phyloP scores from a whole-genome alignment of 2,888 invertebrate genomes.

The Tachina fera region DNA sequence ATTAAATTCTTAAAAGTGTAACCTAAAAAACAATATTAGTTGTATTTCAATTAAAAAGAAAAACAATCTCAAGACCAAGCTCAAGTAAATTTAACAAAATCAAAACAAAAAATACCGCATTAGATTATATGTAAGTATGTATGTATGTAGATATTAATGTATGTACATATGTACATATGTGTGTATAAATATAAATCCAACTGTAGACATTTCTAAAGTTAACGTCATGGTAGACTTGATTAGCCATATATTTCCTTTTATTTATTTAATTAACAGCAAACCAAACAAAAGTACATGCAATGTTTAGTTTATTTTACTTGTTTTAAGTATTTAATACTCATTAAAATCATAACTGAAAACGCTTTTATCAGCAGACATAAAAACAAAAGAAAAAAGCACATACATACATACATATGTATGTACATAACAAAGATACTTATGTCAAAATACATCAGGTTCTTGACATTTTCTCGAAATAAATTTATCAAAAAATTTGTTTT shows the following conservation, averaged over 20 bases:
- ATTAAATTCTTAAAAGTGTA: neutral
- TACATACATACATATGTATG: too few species aligned
- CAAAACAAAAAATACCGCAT: neutral
- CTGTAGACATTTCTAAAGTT: slow-evolving; percentile 54
- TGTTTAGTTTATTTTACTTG: slow-evolving; percentile 44
- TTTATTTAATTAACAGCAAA: slow-evolving; percentile 40
- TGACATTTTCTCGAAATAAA: slow-evolving; percentile 53
- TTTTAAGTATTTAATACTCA: slow-evolving; percentile 40
- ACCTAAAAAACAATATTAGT: neutral
- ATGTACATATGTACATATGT: too few species aligned
- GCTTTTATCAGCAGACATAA: slow-evolving; percentile 39
- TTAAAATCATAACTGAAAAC: slow-evolving; percentile 30
- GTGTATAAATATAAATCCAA: neutral
- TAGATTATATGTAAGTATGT: too few species aligned
- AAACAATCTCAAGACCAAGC: slow-evolving; percentile 47
- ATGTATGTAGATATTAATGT: too few species aligned
- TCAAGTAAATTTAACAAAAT: slow-evolving; percentile 33
- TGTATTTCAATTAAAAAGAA: slow-evolving; percentile 12
- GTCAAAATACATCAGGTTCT: slow-evolving; percentile 28
- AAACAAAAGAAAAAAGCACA: neutral
- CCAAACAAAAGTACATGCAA: slow-evolving; percentile 54
- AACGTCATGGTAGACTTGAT: slow-evolving; percentile 68
- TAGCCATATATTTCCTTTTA: slow-evolving; percentile 37
- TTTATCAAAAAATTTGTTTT: slow-evolving; percentile 36
- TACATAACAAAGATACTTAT: too few species aligned